A percentile compares a stretch with the other conserved stretches of the same genome.
phyloP scores from a whole-genome alignment of 2,888 invertebrate species.

The Polyploca ridens region DNA sequence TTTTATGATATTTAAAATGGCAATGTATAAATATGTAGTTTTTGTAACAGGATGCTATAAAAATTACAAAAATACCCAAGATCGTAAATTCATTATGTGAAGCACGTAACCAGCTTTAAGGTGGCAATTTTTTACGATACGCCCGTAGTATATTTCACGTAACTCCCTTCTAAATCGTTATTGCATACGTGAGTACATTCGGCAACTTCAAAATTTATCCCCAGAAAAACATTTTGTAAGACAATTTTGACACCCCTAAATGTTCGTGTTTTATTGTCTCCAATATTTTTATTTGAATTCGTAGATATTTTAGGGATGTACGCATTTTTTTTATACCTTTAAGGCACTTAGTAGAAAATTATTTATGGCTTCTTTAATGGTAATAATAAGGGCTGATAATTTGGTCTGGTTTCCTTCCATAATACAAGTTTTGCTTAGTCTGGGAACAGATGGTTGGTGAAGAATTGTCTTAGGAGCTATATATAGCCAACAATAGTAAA shows the following conservation, averaged over 20 bases:
- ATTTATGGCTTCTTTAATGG: no score
- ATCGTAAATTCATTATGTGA: constrained; percentile 10
- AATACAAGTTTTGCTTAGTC: background rate
- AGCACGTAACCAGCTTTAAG: constrained; percentile 20
- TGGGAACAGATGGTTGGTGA: background rate
- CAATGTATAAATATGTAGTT: background rate
- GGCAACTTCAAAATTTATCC: constrained; percentile 60
- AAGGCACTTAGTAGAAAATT: no score
- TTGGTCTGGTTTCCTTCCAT: no score
- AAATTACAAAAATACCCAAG: background rate
- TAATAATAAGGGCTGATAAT: no score
- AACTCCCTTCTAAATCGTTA: constrained; percentile 67
- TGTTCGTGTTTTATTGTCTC: constrained; percentile 72
- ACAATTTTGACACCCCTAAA: constrained; percentile 76
- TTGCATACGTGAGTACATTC: constrained; percentile 68
- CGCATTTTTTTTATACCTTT: background rate
- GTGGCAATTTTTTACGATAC: constrained; percentile 24
- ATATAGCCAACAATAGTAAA: no score
- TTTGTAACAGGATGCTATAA: background rate
- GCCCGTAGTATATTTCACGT: constrained; percentile 52
- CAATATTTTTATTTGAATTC: constrained; percentile 77
- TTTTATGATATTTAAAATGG: background rate
- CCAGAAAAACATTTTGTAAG: constrained; percentile 57
- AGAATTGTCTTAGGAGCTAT: no score
- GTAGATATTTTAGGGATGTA: background rate